A percentile compares a stretch with the other conserved stretches of the same genome.
These are phyloP conservation scores for Andricus quercusramuli DNA, from an alignment of 2,888 invertebrate species.

Conservation along the genomic window DNA sequence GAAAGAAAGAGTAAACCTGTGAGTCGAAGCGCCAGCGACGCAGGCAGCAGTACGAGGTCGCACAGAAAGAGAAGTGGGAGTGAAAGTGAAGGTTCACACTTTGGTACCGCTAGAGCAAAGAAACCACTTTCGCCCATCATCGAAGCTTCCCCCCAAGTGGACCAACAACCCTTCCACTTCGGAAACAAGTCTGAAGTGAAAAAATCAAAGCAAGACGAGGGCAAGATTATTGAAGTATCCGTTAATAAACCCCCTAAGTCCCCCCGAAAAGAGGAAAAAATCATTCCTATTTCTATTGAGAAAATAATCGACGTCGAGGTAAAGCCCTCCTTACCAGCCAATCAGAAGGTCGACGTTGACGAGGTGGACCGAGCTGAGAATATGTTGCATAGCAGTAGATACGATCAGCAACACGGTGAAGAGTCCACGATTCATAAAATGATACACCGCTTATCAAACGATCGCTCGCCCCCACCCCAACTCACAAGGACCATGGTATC, in stretches of 20 bases:
- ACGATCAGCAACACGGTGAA: constrained; percentile 67
- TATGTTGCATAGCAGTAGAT: constrained; percentile 75
- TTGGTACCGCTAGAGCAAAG: constrained; percentile 82
- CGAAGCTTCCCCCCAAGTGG: constrained; percentile 85
- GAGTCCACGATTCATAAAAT: constrained; percentile 86
- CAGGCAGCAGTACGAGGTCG: constrained; percentile 76
- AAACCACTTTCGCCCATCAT: constrained; percentile 89
- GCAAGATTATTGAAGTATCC: constrained; percentile 28
- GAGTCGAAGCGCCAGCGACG: constrained; percentile 80
- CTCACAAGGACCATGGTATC: constrained; percentile 82
- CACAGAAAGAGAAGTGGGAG: constrained; percentile 80
- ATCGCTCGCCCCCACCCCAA: constrained; percentile 85
- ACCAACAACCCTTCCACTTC: constrained; percentile 71
- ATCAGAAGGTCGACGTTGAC: constrained; percentile 58
- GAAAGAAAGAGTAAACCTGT: constrained; percentile 67
- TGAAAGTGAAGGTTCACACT: constrained; percentile 81
- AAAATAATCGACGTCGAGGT: constrained; percentile 47
- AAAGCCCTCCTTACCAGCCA: constrained; percentile 50
- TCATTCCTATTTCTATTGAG: constrained; percentile 50
- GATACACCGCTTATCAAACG: constrained; percentile 87
- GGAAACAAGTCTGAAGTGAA: constrained; percentile 60
- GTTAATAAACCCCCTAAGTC: constrained; percentile 46
- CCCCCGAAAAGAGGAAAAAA: constrained; percentile 43
- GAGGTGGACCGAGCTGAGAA: constrained; percentile 63
- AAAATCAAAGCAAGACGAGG: constrained; percentile 61